Base-by-base conservation (phyloP, 2,113 vertebrate genomes). In the Indicator indicator region DNA sequence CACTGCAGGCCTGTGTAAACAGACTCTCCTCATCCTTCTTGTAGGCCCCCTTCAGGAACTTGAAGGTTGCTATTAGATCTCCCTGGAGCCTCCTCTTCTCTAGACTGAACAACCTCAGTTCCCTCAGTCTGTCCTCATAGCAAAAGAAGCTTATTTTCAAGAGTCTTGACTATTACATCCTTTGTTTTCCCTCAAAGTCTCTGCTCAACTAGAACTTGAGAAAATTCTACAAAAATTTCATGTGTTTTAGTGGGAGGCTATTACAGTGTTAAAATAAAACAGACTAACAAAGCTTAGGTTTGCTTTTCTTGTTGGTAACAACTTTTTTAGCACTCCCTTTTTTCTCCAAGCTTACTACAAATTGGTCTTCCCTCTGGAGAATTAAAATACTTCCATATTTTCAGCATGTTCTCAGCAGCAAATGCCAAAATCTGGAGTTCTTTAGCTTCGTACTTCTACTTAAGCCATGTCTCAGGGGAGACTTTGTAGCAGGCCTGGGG, bases 391-490 rank as follows among this genome's bases (percentile, higher is more conserved):
- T 83, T 77, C 46, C 18, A 19, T 74, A 80, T 80, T 95, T 92
- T 74, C 72, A 68, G 24, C 13, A 24, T 1, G 1, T 88, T 95
- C 83, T 80, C 83, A 88, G 62, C 42, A 83, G 28, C 7, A 0
- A 1, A 58, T 95, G 90, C 83, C 76, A 94, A 86, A 93, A 67
- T 89, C 59, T 86, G 24, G 9, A 38, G 27, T 81, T 88, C 86
- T 91, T 95, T 88, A 44, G 78, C 79, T 89, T 91, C 21, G 11
- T 86, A 40, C 6, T 91, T 89, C 50, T 80, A 21, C 75, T 91
- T 74, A 23, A 2, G 6, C 60, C 28, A 27, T 10, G 5, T 88
- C 90, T 86, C 86, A 81, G 28, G 56, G 68, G 73, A 93, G 33
- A 38, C 46, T 42, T 91, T 86, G 60, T 91, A 90, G 60, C 62